phyloP scores from a whole-genome alignment of 2,113 vertebrate genomes.

The Micronycteris hirsuta region DNA sequence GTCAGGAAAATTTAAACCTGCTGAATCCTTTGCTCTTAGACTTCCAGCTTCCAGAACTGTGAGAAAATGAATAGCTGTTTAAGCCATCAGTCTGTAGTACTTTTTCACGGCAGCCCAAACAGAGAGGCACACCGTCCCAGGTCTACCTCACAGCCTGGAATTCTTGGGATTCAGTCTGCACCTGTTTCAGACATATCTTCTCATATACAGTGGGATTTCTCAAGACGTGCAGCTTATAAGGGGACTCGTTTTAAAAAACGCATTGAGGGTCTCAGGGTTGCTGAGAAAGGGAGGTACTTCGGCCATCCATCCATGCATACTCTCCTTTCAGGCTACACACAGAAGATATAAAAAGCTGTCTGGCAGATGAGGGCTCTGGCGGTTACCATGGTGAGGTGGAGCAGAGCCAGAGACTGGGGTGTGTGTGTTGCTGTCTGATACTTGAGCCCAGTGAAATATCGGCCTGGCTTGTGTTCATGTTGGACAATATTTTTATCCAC shows the following conservation, averaged over 20 bases:
- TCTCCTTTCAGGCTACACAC: background rate
- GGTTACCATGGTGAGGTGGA: conserved; percentile 55
- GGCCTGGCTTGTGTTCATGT: conserved; percentile 2
- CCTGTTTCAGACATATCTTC: background rate
- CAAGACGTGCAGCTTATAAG: background rate
- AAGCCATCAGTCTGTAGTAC: background rate
- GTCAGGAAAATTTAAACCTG: background rate
- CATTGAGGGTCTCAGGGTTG: background rate
- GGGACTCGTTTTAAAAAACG: background rate
- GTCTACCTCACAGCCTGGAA: background rate
- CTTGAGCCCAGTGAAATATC: conserved; percentile 31
- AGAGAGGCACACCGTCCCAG: background rate
- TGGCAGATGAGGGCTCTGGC: conserved; percentile 7
- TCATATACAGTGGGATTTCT: background rate
- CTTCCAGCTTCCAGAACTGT: background rate
- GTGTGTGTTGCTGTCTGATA: background rate
- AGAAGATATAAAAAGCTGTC: conserved; percentile 16
- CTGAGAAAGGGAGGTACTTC: background rate
- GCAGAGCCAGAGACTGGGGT: background rate
- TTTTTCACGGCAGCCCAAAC: background rate
- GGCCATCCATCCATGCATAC: background rate
- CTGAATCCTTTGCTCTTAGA: background rate
- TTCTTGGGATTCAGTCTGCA: background rate
- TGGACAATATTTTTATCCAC: conserved; percentile 17
- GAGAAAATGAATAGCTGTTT: background rate